phyloP scores from a whole-genome alignment of 2,113 vertebrate genomes.

The Ahaetulla prasina region DNA sequence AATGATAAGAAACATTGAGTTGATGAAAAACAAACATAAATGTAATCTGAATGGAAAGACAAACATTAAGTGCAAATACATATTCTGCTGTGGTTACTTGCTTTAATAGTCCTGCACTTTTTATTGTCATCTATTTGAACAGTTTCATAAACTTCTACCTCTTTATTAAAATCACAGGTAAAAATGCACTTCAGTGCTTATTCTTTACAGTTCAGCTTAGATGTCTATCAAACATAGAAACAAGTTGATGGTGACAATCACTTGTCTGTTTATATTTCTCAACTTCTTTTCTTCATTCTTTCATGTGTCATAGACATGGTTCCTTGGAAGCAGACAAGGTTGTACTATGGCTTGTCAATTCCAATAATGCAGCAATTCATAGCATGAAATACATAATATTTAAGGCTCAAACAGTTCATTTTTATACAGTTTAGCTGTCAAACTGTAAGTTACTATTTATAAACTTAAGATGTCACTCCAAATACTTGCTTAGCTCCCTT shows the following conservation, averaged over 20 bases:
- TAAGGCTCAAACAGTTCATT: background rate
- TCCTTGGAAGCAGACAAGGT: background rate
- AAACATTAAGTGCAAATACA: conserved; percentile 3
- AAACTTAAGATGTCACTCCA: background rate
- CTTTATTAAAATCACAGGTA: background rate
- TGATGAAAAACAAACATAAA: conserved; percentile 22
- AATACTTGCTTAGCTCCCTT: background rate
- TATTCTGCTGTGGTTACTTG: background rate
- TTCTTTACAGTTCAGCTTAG: background rate
- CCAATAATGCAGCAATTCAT: background rate
- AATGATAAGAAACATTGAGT: background rate
- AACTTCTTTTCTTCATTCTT: background rate
- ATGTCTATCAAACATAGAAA: background rate
- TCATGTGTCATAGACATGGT: background rate
- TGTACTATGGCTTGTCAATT: background rate
- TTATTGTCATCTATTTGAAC: background rate
- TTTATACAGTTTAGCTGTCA: background rate
- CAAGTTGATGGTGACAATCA: background rate
- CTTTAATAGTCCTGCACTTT: background rate
- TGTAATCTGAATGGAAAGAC: conserved; percentile 15
- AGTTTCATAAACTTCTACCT: background rate
- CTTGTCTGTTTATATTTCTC: background rate
- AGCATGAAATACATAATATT: background rate
- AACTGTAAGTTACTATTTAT: background rate
- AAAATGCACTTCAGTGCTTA: background rate